These are phyloP conservation scores for Drosophila maculinotata DNA, from an alignment of 2,888 invertebrate species.

Conservation along the genomic window DNA sequence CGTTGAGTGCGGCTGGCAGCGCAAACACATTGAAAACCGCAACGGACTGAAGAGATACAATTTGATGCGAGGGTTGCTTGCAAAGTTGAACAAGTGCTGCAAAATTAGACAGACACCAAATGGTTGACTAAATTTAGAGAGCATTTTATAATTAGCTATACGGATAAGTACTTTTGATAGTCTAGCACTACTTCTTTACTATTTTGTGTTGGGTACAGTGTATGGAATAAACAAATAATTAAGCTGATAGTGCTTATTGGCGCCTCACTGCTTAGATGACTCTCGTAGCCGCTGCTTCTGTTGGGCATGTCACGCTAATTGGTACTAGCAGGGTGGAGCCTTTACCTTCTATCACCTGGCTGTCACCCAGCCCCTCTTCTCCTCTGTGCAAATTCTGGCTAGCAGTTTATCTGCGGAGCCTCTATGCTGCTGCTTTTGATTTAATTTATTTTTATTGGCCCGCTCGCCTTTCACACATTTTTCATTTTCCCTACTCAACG, in stretches of 20 bases:
- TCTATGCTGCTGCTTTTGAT: conserved; percentile 37
- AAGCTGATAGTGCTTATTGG: too few relatives aligned
- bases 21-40: conserved; percentile 47
- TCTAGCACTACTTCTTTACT: too few relatives aligned
- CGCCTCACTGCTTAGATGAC: not conserved
- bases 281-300: not conserved
- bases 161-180: too few relatives aligned
- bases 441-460: conserved; percentile 73
- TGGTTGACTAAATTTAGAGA: too few relatives aligned
- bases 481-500: conserved; percentile 55
- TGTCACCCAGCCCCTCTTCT: too few relatives aligned
- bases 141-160: too few relatives aligned
- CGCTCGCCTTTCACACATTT: conserved; percentile 64
- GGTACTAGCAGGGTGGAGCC: conserved; percentile 3
- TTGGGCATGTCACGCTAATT: conserved; percentile 16
- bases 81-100: not conserved
- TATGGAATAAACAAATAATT: too few relatives aligned
- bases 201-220: too few relatives aligned
- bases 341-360: conserved; percentile 1
- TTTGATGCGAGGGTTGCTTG: conserved; percentile 18
- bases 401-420: conserved; percentile 40
- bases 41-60: conserved; percentile 8
- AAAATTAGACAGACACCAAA: too few relatives aligned
- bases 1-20: conserved; percentile 44
- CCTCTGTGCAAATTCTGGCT: not conserved